Conservation (phyloP, 1,140 invertebrate species). For the Coboldia fuscipes region DNA sequence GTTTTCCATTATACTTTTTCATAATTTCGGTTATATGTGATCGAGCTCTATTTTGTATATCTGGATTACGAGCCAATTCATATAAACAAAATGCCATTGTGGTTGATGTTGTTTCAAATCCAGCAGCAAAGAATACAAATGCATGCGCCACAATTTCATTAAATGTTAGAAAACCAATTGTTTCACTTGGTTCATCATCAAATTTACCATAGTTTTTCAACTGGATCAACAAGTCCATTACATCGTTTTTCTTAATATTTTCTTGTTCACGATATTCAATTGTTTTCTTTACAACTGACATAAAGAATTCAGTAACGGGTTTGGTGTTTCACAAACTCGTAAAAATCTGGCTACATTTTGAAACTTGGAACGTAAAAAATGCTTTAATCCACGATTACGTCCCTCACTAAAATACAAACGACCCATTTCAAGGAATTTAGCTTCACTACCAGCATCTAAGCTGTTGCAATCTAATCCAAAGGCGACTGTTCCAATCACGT, state of each 20-base stretch:
- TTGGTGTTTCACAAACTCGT: constrained; percentile 3
- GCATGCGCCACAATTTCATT: constrained; percentile 15
- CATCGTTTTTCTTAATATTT: constrained; percentile 23
- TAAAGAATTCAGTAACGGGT: constrained; percentile 22
- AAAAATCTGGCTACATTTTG: constrained; percentile 8
- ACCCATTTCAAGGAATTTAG: constrained; percentile 5
- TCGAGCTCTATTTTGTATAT: constrained; percentile 23
- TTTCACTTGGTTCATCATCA: constrained; percentile 9
- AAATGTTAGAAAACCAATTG: constrained; percentile 5
- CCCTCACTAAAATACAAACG: neutral
- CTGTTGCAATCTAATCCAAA: constrained; percentile 9
- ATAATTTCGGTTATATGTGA: constrained; percentile 22
- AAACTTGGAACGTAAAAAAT: neutral
- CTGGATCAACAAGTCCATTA: constrained; percentile 27
- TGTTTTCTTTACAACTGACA: constrained; percentile 19
- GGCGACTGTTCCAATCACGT: constrained; percentile 7
- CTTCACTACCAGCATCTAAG: constrained; percentile 7
- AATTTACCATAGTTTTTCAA: constrained; percentile 21
- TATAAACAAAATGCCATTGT: constrained; percentile 24
- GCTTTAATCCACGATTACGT: neutral
- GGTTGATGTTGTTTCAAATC: constrained; percentile 27
- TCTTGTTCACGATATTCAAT: constrained; percentile 23
- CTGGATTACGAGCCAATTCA: constrained; percentile 25
- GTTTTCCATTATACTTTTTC: constrained; percentile 16
- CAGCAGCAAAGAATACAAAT: constrained; percentile 20